Base-by-base conservation (phyloP, 2,888 invertebrate genomes). In the Agonopterix heracliana region DNA sequence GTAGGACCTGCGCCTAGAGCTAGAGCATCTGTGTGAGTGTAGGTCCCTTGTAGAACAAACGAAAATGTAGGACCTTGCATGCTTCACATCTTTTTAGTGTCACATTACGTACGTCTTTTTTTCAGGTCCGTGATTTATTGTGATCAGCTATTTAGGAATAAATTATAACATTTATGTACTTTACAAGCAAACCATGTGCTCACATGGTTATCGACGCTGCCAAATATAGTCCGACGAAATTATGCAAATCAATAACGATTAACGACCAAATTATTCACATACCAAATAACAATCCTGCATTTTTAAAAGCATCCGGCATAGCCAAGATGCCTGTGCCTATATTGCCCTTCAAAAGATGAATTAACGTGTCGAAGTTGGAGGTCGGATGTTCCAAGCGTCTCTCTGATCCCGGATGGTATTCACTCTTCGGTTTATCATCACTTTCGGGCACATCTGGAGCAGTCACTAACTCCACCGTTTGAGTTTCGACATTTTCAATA, bases 251-350 rank as follows among this genome's bases (percentile, higher is more conserved):
- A 26, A 26, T 2, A 26, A 26, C 26, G 26, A 26, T 7, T 2
- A 26, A 26, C 26, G 26, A 26, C 26, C 5, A 26, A 26, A 26
- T 26, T 38, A 38, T 38, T 38, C n/a, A 72, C 83, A 67, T 70
- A 71, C 98, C 97, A 53, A 97, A 91, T 68, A 94, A 91, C 50
- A 98, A 89, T 9, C 98, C 98, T 49, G 97, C 94, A 86, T 98
- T 95, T 75, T 94, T 93, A 72, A 98, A 95, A 11, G 97, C 98
- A 82, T 96, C 93, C 3, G 99, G 98, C 95, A 99, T 96, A 7
- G 99, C 98, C 59, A 99, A 87, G 61, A 99, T 97, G 3, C 99
- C 99, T 0, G 98, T 98, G 7, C 98, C 98, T 56, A 92, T 90
- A 63, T 93, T 93, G 26, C 93, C 93, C 76, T 94, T 94, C 38